These are phyloP conservation scores for Hippotragus niger DNA, from an alignment of 2,113 vertebrate species.

Conservation along the genomic window DNA sequence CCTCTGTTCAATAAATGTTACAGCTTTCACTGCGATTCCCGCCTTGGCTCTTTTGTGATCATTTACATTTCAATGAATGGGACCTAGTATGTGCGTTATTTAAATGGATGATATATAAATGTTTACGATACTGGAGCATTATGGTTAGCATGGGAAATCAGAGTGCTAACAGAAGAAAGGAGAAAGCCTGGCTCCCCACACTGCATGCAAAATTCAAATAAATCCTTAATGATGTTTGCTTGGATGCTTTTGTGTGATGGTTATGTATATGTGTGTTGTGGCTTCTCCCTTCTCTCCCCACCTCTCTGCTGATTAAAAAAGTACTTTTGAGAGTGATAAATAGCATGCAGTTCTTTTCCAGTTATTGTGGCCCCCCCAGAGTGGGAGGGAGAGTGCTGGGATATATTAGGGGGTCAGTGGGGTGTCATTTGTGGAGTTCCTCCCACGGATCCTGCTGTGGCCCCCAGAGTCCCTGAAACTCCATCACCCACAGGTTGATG, in stretches of 20 bases:
- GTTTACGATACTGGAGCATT: background rate
- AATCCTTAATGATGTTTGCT: background rate
- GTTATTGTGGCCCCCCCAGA: background rate
- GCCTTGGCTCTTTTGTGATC: slow-evolving; percentile 50
- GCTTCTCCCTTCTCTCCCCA: background rate
- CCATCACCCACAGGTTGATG: background rate
- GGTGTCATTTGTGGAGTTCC: background rate
- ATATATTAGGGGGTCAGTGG: background rate
- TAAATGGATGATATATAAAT: background rate
- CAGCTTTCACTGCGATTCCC: background rate
- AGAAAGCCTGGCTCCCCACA: background rate
- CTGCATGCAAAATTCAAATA: background rate
- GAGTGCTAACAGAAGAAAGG: background rate
- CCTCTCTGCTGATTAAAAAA: background rate
- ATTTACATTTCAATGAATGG: slow-evolving; percentile 13
- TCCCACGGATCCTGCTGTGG: background rate
- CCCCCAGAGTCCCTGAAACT: background rate
- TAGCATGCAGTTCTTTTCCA: background rate
- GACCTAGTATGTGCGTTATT: background rate
- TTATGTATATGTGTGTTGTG: background rate
- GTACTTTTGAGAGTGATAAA: background rate
- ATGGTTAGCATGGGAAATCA: background rate
- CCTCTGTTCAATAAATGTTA: slow-evolving; percentile 50
- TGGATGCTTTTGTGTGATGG: background rate
- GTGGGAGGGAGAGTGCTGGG: background rate